Conservation (phyloP, 2,113 vertebrate genomes). For the Lagopus muta region DNA sequence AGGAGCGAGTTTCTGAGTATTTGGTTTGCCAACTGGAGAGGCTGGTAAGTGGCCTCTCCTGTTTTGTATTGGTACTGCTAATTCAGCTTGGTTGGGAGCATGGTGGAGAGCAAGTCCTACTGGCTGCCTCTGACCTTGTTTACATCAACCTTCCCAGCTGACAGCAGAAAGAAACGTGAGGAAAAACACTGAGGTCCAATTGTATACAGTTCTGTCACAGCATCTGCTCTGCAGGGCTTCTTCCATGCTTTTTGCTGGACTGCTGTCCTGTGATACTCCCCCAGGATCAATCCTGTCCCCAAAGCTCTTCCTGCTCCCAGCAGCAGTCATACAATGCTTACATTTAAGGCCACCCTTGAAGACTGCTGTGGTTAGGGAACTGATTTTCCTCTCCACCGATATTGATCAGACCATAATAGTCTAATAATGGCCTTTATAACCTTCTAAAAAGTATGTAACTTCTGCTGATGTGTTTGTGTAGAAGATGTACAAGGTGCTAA, state of each 20-base stretch:
- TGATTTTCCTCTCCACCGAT: neutral
- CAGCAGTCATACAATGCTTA: neutral
- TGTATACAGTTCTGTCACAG: fast-evolving
- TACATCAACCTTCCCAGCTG: neutral
- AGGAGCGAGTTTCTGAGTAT: neutral
- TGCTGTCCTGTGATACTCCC: neutral
- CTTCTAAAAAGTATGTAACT: neutral
- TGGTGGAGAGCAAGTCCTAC: neutral
- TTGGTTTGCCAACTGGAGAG: neutral
- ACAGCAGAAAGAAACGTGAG: neutral
- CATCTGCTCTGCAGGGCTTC: neutral
- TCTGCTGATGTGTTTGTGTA: neutral
- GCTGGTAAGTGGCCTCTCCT: neutral
- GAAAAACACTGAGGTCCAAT: neutral
- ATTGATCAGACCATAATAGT: neutral
- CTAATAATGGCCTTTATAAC: neutral
- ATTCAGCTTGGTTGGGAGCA: neutral
- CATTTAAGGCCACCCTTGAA: neutral
- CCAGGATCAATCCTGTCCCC: neutral
- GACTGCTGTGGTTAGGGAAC: neutral
- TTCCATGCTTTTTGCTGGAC: neutral
- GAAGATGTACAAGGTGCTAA: neutral
- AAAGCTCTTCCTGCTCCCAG: neutral
- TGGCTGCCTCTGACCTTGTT: neutral
- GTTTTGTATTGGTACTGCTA: neutral